phyloP scores from a whole-genome alignment of 2,113 vertebrate species.

The Mormoops blainvillei region DNA sequence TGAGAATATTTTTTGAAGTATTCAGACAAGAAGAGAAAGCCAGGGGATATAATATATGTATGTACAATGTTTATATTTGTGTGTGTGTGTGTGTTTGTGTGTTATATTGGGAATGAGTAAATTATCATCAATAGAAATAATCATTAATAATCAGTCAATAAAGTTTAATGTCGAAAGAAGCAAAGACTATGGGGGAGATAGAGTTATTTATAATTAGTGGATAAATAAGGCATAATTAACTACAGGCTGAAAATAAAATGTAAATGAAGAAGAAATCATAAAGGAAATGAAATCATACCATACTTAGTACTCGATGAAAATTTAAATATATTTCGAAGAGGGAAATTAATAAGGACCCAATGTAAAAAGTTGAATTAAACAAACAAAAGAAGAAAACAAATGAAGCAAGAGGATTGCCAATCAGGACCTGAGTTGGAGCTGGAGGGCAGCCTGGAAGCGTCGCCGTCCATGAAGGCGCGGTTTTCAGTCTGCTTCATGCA shows the following conservation, averaged over 20 bases:
- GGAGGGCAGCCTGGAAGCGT: accelerated
- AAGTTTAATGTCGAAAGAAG: not conserved
- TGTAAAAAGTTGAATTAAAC: not conserved
- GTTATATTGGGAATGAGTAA: not conserved
- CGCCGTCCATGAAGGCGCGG: not conserved
- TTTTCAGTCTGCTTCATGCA: not conserved
- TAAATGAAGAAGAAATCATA: not conserved
- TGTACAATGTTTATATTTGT: not conserved
- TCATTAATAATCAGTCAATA: not conserved
- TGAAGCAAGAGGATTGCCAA: not conserved
- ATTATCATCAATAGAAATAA: not conserved
- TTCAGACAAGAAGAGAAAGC: not conserved
- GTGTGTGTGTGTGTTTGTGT: not conserved
- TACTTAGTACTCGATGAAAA: not conserved
- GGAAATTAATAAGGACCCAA: not conserved
- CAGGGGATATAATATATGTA: not conserved
- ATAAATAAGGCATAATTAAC: not conserved
- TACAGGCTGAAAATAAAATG: not conserved
- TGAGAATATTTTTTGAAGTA: not conserved
- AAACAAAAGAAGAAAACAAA: not conserved
- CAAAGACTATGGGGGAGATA: not conserved
- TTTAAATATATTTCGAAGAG: not conserved
- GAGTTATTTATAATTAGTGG: not conserved
- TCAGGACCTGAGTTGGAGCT: not conserved
- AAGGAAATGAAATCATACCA: not conserved